Evolutionary conservation across 1,140 invertebrate species (phyloP).

Genomic region (Trichonephila clavipes): DNA sequence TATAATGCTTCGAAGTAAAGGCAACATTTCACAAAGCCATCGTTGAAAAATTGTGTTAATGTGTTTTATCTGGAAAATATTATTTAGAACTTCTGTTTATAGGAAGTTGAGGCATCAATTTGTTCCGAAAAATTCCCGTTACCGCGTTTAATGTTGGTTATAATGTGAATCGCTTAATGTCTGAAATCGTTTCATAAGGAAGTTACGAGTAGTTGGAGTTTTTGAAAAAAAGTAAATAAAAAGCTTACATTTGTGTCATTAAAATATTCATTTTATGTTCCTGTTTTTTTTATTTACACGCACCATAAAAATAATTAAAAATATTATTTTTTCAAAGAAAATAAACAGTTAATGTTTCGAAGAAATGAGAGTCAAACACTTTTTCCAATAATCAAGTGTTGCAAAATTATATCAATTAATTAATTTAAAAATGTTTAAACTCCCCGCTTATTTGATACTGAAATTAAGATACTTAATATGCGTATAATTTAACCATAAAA

Average conservation of each 20-base stretch:
- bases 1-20: constrained; percentile 19
- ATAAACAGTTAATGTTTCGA: not conserved
- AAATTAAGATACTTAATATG: too few species aligned
- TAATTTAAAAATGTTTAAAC: too few species aligned
- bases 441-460: too few species aligned
- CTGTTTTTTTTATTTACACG: not conserved
- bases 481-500: too few species aligned
- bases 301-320: constrained; percentile 5
- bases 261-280: constrained; percentile 23
- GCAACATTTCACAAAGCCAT: constrained; percentile 54
- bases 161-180: constrained; percentile 31
- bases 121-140: constrained; percentile 31
- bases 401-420: too few species aligned
- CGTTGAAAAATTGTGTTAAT: constrained; percentile 52
- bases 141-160: constrained; percentile 43
- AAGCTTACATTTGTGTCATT: constrained; percentile 13
- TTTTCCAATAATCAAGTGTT: too few species aligned
- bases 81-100: constrained; percentile 18
- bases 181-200: constrained; percentile 38
- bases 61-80: constrained; percentile 54
- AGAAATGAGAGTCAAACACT: too few species aligned
- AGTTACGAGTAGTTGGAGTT: constrained; percentile 27
- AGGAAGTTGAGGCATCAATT: constrained; percentile 46
- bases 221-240: not conserved
- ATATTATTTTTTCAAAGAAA: not conserved